These are phyloP conservation scores for Caradrina clavipalpis DNA, from an alignment of 2,888 invertebrate genomes.

Conservation along the genomic window DNA sequence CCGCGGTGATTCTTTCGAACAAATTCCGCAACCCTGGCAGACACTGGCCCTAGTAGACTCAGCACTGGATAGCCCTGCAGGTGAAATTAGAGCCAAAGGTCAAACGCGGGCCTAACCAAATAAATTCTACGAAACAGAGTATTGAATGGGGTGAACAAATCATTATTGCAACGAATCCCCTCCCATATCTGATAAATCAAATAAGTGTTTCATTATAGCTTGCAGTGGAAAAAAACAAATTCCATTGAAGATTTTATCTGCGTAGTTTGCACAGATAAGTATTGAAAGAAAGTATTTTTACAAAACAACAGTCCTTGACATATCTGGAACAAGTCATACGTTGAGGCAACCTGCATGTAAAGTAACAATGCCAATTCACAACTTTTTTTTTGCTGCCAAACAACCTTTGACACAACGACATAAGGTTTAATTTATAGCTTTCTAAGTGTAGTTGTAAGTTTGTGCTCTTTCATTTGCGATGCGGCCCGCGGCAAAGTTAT, in stretches of 20 bases:
- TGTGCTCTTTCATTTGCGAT: conserved; percentile 78
- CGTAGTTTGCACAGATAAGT: conserved; percentile 66
- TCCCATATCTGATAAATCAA: conserved; percentile 8
- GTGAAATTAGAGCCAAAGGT: too few species aligned
- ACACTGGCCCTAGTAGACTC: too few species aligned
- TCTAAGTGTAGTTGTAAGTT: conserved; percentile 51
- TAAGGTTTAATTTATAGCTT: conserved; percentile 58
- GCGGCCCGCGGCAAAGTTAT: conserved; percentile 79
- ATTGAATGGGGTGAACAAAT: not conserved
- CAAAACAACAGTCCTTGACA: conserved; percentile 86
- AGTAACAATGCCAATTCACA: conserved; percentile 55
- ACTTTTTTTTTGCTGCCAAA: conserved; percentile 41
- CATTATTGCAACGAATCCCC: not conserved
- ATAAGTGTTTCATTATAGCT: conserved; percentile 15
- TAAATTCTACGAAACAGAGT: too few species aligned
- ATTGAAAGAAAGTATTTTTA: conserved; percentile 83
- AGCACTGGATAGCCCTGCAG: too few species aligned
- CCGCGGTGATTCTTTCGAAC: too few species aligned
- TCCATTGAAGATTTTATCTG: conserved; percentile 52
- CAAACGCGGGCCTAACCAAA: too few species aligned
- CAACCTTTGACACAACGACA: conserved; percentile 43
- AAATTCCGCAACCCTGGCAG: too few species aligned
- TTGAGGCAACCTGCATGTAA: conserved; percentile 76
- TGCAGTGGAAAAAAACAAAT: conserved; percentile 52
- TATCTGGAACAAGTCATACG: conserved; percentile 80